Conservation (phyloP, 2,113 vertebrate species). For the Ranitomeya imitator region DNA sequence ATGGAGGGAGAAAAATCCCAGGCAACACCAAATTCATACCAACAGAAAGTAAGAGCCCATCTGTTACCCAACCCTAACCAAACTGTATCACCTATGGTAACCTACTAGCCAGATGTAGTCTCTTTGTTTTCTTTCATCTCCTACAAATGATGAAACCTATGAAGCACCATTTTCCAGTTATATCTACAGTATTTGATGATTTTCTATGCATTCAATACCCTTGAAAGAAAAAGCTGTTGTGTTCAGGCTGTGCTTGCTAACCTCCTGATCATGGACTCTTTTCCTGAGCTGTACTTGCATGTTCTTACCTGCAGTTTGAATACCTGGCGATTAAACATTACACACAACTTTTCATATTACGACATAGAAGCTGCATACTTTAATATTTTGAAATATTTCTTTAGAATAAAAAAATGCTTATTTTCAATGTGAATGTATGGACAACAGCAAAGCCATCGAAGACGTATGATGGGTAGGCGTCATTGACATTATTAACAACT, state of each 20-base stretch:
- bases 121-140: no score
- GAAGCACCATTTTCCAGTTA: neutral
- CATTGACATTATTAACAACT: no score
- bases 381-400: neutral
- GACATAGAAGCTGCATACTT: neutral
- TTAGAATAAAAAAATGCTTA: neutral
- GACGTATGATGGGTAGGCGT: neutral
- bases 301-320: constrained; percentile 22
- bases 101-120: no score
- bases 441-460: constrained; percentile 13
- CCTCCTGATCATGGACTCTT: constrained; percentile 12
- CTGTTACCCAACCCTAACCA: no score
- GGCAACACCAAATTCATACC: no score
- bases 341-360: constrained; percentile 1
- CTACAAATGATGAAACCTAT: no score
- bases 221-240: neutral
- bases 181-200: neutral
- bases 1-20: no score
- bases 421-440: neutral
- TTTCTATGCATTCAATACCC: neutral
- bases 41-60: no score
- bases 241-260: neutral
- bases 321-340: constrained; percentile 37
- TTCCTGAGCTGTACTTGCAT: neutral
- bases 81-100: no score